Base-by-base conservation (phyloP, 1,140 invertebrate genomes). In the Drosophila truncata region DNA sequence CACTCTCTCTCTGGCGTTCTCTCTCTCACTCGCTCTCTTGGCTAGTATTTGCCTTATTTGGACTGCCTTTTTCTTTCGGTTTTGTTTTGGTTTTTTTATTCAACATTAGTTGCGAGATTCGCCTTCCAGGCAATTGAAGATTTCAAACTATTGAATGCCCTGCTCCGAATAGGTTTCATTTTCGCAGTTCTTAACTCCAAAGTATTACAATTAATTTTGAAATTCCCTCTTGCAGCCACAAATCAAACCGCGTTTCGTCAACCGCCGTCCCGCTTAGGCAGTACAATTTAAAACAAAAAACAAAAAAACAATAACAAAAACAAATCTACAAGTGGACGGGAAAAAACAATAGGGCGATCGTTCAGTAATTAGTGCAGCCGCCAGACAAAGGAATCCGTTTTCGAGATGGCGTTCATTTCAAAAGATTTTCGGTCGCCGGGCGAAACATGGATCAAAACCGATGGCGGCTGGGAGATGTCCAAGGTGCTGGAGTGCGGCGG, bases 361-460 rank as follows among this genome's bases (percentile, higher is more conserved):
- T 67, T 73, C 63, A 59, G 60, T 62, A 80, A 80, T 63, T 70
- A 74, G 77, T 80, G 70, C 69, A 73, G 41, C 37, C 31, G 62
- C 47, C 41, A 76, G 4, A 75, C 31, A 74, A 79, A 71, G 47
- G 75, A 63, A 57, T 39, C 46, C 44, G 54, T 31, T 52, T 41
- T 42, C 70, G 52, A 67, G 46, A 99, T 99, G 98, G 98, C 98
- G 81, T 99, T 99, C 94, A 97, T 97, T 93, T 97, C 97, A 31
- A 97, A 97, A 94, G 97, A 97, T 94, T 98, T 97, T 97, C 95
- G 98, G 91, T 99, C 98, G 63, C 98, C 98, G 42, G 99, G 99
- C 37, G 98, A 99, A 93, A 97, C 97, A 91, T 99, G 99, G 99
- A 98, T 99, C 18, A 98, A 99, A 94, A 99, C 98, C 35, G 96